phyloP scores from a whole-genome alignment of 2,888 invertebrate species.

The Apamea epomidion region DNA sequence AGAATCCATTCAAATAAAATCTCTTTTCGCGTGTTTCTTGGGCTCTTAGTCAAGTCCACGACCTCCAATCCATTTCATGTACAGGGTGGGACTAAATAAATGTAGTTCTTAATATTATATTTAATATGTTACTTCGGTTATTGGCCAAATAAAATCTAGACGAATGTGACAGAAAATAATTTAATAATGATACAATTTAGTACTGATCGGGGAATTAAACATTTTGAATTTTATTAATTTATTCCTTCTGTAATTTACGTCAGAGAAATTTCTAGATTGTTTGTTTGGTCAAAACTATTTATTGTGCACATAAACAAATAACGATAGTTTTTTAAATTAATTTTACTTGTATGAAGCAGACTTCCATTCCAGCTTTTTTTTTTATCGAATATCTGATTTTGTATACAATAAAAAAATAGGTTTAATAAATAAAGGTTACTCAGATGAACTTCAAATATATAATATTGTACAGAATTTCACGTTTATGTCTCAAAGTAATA shows the following conservation, averaged over 20 bases:
- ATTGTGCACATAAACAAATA: conserved; percentile 54
- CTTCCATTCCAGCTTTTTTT: conserved; percentile 70
- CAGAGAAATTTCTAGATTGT: conserved; percentile 25
- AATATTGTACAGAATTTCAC: conserved; percentile 66
- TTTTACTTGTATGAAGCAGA: conserved; percentile 62
- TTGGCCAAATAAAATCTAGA: conserved; percentile 60
- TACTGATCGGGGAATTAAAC: conserved; percentile 26
- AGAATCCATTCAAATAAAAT: not conserved
- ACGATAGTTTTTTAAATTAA: conserved; percentile 53
- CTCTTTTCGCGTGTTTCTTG: not conserved
- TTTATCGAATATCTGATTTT: conserved; percentile 52
- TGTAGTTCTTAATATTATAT: conserved; percentile 59
- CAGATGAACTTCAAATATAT: conserved; percentile 58
- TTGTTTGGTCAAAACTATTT: conserved; percentile 60
- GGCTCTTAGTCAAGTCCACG: conserved; percentile 18
- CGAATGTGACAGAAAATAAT: conserved; percentile 14
- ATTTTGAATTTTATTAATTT: conserved; percentile 1
- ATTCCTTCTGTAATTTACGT: conserved; percentile 1
- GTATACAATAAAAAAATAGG: conserved; percentile 57
- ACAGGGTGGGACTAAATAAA: conserved; percentile 70
- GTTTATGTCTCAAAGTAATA: conserved; percentile 70
- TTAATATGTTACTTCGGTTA: conserved; percentile 50
- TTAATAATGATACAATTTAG: conserved; percentile 4
- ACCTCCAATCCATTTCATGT: conserved; percentile 61
- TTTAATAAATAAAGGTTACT: conserved; percentile 47